Percentiles rank a stretch among this genome's conserved stretches.
phyloP scores from a whole-genome alignment of 64 coral and sea anemone genomes.

The Montipora cactus region DNA sequence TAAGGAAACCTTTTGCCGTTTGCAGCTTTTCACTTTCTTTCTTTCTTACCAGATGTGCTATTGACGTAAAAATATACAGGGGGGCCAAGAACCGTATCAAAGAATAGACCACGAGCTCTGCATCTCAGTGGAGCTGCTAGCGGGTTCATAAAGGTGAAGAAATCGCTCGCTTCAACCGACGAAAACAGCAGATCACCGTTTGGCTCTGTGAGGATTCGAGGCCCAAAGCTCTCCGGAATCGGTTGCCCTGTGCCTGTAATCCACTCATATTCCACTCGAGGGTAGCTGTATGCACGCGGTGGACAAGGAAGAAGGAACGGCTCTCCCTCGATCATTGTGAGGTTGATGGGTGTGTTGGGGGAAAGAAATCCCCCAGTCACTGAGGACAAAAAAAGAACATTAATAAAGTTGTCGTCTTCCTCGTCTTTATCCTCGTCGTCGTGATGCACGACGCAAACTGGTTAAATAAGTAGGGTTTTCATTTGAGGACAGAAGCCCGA shows the following conservation, averaged over 20 bases:
- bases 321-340: not conserved
- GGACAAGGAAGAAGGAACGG: slow-evolving; percentile 24
- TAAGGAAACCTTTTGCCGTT: no score
- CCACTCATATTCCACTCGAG: slow-evolving; percentile 17
- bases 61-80: not conserved
- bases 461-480: no score
- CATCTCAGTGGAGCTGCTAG: not conserved
- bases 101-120: not conserved
- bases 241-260: no score
- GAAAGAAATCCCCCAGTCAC: not conserved
- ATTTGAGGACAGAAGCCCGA: no score
- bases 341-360: not conserved
- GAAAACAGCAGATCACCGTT: slow-evolving; percentile 27
- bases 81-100: not conserved
- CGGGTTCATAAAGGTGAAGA: not conserved
- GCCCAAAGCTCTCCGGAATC: not conserved
- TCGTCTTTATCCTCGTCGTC: no score
- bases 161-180: not conserved
- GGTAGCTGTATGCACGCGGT: slow-evolving; percentile 6
- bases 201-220: slow-evolving; percentile 33
- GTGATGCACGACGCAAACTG: no score
- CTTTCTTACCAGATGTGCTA: not conserved
- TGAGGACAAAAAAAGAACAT: not conserved
- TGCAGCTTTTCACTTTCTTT: no score
- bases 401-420: no score